phyloP scores from a whole-genome alignment of 2,113 vertebrate genomes.

The Oncorhynchus keta region DNA sequence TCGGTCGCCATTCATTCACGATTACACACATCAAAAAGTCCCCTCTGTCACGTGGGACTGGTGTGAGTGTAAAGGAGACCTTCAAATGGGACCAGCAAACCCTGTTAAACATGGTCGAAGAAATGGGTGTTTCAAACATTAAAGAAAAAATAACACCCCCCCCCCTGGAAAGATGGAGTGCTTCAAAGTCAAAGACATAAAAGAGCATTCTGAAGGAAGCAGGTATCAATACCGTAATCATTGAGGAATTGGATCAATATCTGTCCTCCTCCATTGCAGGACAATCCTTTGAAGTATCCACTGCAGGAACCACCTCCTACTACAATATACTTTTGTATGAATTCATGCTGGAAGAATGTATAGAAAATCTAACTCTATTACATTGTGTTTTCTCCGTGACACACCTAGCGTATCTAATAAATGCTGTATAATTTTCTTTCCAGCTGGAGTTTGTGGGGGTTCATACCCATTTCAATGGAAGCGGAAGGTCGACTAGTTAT shows the following conservation, averaged over 20 bases:
- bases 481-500: constrained; percentile 28
- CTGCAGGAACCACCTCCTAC: constrained; percentile 32
- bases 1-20: constrained; percentile 25
- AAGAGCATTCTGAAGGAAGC: constrained; percentile 70
- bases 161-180: constrained; percentile 32
- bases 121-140: constrained; percentile 51
- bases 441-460: no score
- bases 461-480: constrained; percentile 10
- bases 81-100: neutral
- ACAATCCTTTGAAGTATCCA: constrained; percentile 64
- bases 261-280: constrained; percentile 64
- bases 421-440: constrained; percentile 25
- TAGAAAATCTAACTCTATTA: constrained; percentile 41
- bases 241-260: constrained; percentile 68
- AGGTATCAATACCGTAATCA: constrained; percentile 68
- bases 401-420: constrained; percentile 43
- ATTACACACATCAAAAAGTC: constrained; percentile 24
- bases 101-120: constrained; percentile 26
- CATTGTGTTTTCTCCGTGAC: constrained; percentile 15
- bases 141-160: constrained; percentile 51
- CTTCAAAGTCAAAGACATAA: constrained; percentile 71
- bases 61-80: constrained; percentile 6
- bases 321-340: constrained; percentile 21
- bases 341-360: constrained; percentile 28
- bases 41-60: neutral